Evolutionary conservation across 1,140 invertebrate genomes (phyloP).

Genomic region (Cardiocondyla obscurior): DNA sequence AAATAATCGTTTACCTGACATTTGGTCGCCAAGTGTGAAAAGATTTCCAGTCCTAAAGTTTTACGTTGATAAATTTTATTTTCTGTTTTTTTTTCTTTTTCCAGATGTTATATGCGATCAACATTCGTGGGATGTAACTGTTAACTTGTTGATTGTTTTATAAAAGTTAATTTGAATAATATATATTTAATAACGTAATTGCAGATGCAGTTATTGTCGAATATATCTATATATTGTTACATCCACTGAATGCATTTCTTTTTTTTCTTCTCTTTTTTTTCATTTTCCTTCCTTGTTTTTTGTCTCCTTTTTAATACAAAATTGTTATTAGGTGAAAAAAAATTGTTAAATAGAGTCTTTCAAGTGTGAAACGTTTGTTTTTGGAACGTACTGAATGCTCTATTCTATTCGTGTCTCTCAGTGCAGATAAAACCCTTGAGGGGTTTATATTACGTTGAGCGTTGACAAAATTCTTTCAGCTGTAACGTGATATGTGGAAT

Average conservation of each 20-base stretch:
- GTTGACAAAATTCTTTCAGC: too few species aligned
- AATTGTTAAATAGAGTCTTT: background rate
- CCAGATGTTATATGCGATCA: conserved; percentile 16
- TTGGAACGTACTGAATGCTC: too few species aligned
- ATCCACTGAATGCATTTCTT: background rate
- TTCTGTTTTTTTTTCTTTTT: too few species aligned
- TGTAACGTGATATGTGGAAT: too few species aligned
- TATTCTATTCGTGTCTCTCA: too few species aligned
- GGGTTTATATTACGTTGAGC: too few species aligned
- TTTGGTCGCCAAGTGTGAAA: conserved; percentile 42
- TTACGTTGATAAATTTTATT: conserved; percentile 74
- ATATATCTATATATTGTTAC: background rate
- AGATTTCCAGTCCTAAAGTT: conserved; percentile 67
- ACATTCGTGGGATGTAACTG: background rate
- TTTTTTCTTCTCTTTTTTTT: background rate
- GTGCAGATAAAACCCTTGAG: too few species aligned
- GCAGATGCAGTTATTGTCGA: background rate
- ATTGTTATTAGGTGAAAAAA: background rate
- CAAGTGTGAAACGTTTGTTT: too few species aligned
- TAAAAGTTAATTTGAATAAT: background rate
- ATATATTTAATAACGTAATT: too few species aligned
- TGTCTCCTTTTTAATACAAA: background rate
- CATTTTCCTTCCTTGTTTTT: background rate
- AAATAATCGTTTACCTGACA: background rate
- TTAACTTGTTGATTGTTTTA: background rate